Percentiles rank a stretch among this genome's conserved stretches.
Conservation (phyloP, 2,113 vertebrate genomes). For the Okapia johnstoni region DNA sequence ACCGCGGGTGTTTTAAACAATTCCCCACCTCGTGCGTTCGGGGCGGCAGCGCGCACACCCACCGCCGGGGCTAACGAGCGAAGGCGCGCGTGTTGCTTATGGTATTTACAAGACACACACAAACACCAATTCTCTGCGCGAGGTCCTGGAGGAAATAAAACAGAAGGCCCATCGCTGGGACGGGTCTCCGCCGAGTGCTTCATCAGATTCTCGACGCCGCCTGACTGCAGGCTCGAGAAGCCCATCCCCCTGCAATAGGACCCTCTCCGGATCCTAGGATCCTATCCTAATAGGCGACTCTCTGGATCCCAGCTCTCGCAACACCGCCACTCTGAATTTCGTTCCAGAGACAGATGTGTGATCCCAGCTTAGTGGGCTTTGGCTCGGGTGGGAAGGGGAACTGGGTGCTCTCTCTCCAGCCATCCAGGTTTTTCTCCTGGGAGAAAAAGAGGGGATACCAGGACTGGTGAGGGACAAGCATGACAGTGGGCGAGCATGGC, state of each 20-base stretch:
- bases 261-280: neutral
- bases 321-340: neutral
- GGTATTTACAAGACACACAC: neutral
- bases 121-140: neutral
- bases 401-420: neutral
- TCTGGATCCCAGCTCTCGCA: neutral
- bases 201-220: neutral
- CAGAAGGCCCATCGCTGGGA: neutral
- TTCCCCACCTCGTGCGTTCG: neutral
- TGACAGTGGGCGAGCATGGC: neutral
- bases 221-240: neutral
- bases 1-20: constrained; percentile 28
- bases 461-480: neutral
- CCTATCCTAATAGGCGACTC: neutral
- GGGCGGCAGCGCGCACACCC: neutral
- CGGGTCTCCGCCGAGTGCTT: neutral
- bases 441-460: neutral
- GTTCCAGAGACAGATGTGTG: neutral
- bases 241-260: neutral
- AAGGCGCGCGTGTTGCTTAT: neutral
- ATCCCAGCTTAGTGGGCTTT: neutral
- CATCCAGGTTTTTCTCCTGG: neutral
- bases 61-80: neutral
- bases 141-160: neutral
- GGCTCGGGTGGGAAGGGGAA: neutral